Evolutionary conservation across 2,113 vertebrate genomes (phyloP).

Genomic region (Hirundichthys speculiger): DNA sequence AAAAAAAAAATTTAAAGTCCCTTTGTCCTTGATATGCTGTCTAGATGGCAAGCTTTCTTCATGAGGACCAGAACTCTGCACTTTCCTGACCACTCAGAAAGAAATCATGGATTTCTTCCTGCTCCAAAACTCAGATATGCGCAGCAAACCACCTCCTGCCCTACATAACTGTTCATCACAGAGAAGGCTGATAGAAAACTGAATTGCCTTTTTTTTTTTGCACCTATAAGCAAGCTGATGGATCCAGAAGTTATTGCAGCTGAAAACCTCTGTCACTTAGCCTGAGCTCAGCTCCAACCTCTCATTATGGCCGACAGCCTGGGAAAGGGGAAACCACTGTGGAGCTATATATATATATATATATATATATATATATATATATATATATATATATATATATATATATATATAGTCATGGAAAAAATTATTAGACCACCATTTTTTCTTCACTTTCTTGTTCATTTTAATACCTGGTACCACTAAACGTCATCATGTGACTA

Average conservation of each 20-base stretch:
- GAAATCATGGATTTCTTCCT: constrained; percentile 11
- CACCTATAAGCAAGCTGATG: constrained; percentile 33
- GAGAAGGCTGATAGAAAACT: constrained; percentile 55
- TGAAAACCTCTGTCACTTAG: constrained; percentile 57
- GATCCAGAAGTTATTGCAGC: constrained; percentile 44
- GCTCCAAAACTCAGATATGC: constrained; percentile 12
- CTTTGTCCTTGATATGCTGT: no score
- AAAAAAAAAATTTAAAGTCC: constrained; percentile 24
- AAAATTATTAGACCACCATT: no score
- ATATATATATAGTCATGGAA: no score
- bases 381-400: no score
- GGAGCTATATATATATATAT: no score
- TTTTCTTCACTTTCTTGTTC: no score
- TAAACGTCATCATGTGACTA: no score
- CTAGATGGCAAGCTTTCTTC: constrained; percentile 14
- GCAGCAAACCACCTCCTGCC: constrained; percentile 3
- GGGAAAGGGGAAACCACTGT: constrained; percentile 39
- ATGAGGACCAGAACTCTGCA: constrained; percentile 24
- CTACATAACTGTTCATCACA: constrained; percentile 65
- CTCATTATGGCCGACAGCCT: constrained; percentile 52
- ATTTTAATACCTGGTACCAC: no score
- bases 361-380: no score
- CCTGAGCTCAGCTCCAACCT: constrained; percentile 30
- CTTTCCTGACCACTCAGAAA: constrained; percentile 17
- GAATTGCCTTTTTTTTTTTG: constrained; percentile 39